Conservation (phyloP, 1,140 invertebrate species). For the Cydia splendana region DNA sequence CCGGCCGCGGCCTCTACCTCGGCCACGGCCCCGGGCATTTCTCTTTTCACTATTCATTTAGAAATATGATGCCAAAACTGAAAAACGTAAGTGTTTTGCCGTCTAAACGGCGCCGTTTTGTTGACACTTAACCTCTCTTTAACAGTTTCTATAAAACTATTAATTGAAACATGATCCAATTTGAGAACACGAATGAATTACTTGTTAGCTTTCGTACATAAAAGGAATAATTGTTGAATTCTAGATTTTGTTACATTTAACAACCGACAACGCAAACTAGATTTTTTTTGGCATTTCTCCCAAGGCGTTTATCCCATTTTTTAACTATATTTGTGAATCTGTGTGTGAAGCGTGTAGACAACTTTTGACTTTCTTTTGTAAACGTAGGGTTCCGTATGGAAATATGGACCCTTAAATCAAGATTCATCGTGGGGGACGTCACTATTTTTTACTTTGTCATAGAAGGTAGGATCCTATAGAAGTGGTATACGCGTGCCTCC, state of each 20-base stretch:
- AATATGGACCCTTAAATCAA: background rate
- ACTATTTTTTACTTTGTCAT: background rate
- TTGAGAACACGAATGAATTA: background rate
- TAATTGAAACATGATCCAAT: background rate
- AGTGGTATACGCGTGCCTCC: too few species aligned
- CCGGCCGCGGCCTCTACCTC: constrained; percentile 83
- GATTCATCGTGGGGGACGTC: background rate
- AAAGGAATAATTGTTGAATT: background rate
- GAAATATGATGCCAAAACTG: constrained; percentile 32
- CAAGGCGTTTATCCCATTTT: background rate
- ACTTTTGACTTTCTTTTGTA: background rate
- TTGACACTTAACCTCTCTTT: constrained; percentile 35
- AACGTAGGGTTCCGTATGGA: background rate
- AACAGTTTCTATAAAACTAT: background rate
- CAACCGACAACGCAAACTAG: background rate
- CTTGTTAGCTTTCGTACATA: background rate
- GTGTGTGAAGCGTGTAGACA: background rate
- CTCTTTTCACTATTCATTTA: constrained; percentile 79
- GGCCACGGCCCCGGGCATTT: constrained; percentile 80
- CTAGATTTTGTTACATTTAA: background rate
- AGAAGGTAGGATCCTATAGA: too few species aligned
- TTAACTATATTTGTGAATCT: background rate
- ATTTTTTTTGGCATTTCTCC: background rate
- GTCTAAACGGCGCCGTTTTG: constrained; percentile 21
- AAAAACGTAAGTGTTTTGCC: constrained; percentile 11